These are phyloP conservation scores for Agrochola lychnidis DNA, from an alignment of 2,888 invertebrate genomes.

Conservation along the genomic window DNA sequence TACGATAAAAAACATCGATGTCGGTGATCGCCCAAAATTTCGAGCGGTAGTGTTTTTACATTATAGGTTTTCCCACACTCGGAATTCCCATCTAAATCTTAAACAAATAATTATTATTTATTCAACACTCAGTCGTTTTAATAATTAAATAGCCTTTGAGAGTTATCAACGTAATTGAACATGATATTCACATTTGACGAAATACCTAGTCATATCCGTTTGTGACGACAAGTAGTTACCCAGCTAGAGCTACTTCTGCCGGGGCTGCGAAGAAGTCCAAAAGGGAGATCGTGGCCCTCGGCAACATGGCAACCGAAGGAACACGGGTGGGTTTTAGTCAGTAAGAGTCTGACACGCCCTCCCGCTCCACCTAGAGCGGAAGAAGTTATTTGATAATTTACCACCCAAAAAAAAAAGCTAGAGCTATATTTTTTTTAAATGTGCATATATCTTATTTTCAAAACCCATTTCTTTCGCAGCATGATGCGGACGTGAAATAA, in stretches of 20 bases:
- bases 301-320: too few species aligned
- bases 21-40: constrained; percentile 7
- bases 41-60: constrained; percentile 24
- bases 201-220: neutral
- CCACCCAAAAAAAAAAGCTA: too few species aligned
- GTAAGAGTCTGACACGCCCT: too few species aligned
- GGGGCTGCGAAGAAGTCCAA: too few species aligned
- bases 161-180: constrained; percentile 4
- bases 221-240: neutral
- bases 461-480: neutral
- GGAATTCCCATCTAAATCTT: constrained; percentile 53
- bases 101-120: constrained; percentile 32
- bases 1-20: constrained; percentile 11
- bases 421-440: too few species aligned
- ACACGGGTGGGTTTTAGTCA: too few species aligned
- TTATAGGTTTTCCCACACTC: constrained; percentile 54
- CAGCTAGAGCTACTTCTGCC: too few species aligned
- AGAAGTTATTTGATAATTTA: too few species aligned
- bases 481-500: neutral
- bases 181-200: constrained; percentile 1
- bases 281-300: too few species aligned
- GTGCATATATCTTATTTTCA: neutral
- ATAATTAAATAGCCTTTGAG: constrained; percentile 36
- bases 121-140: constrained; percentile 33
- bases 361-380: too few species aligned